Evolutionary conservation across 1,140 invertebrate genomes (phyloP), one percentile per base, ranked within the genome.

Genomic region (Drosophila pseudoobscura): DNA sequence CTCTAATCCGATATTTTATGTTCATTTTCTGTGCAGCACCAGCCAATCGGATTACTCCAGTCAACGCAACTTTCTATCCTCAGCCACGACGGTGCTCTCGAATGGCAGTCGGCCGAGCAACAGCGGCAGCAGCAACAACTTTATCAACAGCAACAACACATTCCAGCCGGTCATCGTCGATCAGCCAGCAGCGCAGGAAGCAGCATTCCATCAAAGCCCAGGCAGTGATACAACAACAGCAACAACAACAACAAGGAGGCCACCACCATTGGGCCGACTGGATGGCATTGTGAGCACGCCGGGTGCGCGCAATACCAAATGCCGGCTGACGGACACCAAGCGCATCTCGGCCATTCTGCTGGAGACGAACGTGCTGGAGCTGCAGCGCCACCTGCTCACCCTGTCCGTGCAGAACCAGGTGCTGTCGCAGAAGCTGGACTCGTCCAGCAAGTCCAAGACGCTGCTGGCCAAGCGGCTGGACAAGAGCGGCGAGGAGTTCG

Each of bases 391-490:
- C 92, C 93, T 97, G 20, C 94, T 97, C 62, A 95, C 94, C 6
- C 94, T 95, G 60, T 96, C 96, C 82, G 96, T 96, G 89, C 95
- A 97, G 90, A 96, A 97, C 93, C 95, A 97, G 94, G 96, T 94
- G 80, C 92, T 96, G 70, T 93, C 93, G 78, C 94, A 94, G 79
- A 93, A 94, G 92, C 87, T 96, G 72, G 94, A 95, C 63, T 93
- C 94, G 49, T 93, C 94, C 24, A 92, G 93, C 58, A 94, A 94
- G 83, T 94, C 94, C 57, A 94, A 94, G 57, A 92, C 93, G 53
- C 92, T 93, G 64, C 92, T 96, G 55, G 92, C 94, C 13, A 94
- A 95, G 74, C 94, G 94, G 85, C 88, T 97, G 62, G 95, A 96
- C 76, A 95, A 95, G 77, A 93, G 94, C 44, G 94, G 94, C 78